These are phyloP conservation scores for Onychomys arenicola DNA, from an alignment of 2,797 vertebrate species.

Conservation along the genomic window DNA sequence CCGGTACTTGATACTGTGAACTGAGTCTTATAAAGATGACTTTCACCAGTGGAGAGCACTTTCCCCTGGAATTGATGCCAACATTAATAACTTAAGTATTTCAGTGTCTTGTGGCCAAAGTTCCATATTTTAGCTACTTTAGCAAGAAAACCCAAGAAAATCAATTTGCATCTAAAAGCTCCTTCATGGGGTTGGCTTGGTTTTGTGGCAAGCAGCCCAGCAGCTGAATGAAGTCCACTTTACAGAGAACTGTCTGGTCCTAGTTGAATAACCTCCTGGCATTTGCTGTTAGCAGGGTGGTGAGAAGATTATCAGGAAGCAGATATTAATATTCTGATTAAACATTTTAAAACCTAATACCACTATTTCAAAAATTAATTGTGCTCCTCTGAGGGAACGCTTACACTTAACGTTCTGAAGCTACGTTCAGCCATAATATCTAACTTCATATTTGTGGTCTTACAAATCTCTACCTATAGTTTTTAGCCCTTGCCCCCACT, in stretches of 20 bases:
- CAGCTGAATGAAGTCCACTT: constrained; percentile 82
- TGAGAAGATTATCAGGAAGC: constrained; percentile 76
- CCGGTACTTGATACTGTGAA: constrained; percentile 18
- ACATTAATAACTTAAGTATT: constrained; percentile 80
- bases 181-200: constrained; percentile 86
- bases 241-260: constrained; percentile 83
- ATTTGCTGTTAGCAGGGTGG: constrained; percentile 77
- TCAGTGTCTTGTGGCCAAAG: constrained; percentile 70
- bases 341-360: constrained; percentile 67
- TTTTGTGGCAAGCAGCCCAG: constrained; percentile 86
- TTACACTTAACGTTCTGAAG: not conserved
- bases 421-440: constrained; percentile 22
- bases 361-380: constrained; percentile 62
- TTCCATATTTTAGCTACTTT: constrained; percentile 86
- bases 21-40: constrained; percentile 71
- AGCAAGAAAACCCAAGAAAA: constrained; percentile 85
- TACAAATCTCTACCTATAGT: constrained; percentile 8
- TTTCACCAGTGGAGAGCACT: constrained; percentile 69
- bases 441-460: not conserved
- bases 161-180: constrained; percentile 86
- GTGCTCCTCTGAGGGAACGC: constrained; percentile 15
- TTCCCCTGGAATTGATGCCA: constrained; percentile 73
- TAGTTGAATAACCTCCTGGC: constrained; percentile 83
- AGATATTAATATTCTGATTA: constrained; percentile 79
- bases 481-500: not conserved